Percentiles rank a stretch among this genome's conserved stretches.
Conservation (phyloP, 2,113 vertebrate species). For the Lepus timidus region DNA sequence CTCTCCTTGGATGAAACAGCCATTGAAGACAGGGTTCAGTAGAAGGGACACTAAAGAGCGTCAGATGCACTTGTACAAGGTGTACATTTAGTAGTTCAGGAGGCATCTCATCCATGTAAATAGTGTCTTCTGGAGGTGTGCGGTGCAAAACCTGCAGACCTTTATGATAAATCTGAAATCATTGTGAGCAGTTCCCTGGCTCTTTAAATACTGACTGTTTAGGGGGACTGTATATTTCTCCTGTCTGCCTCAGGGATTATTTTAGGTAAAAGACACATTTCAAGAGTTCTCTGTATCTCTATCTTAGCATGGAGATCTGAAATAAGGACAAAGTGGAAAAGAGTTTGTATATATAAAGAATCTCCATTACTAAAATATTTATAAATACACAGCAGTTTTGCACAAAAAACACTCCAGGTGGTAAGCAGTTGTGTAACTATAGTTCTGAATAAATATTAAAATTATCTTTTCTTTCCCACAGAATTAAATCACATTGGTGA, state of each 20-base stretch:
- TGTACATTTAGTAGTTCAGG: not conserved
- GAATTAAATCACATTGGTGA: not conserved
- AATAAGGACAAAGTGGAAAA: constrained; percentile 11
- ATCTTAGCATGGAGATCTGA: constrained; percentile 31
- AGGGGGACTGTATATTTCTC: not conserved
- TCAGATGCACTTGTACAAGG: no score
- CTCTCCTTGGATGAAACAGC: not conserved
- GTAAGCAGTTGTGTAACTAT: not conserved
- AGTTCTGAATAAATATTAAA: constrained; percentile 42
- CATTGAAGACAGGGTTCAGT: not conserved
- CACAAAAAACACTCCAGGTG: not conserved
- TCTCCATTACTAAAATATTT: constrained; percentile 31
- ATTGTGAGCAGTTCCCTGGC: not conserved
- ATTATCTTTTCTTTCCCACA: not conserved
- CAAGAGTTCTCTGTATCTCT: not conserved
- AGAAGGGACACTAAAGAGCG: not conserved
- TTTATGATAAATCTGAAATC: not conserved
- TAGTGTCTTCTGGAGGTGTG: not conserved
- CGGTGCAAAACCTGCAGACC: not conserved
- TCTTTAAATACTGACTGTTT: constrained; percentile 39
- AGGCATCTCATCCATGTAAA: not conserved
- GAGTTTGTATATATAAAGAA: not conserved
- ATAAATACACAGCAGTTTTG: not conserved
- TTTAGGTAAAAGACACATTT: constrained; percentile 41
- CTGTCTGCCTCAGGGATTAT: not conserved